Percentiles rank a stretch among this genome's conserved stretches.
Conservation (phyloP, 2,113 vertebrate genomes). For the Sigmodon hispidus region DNA sequence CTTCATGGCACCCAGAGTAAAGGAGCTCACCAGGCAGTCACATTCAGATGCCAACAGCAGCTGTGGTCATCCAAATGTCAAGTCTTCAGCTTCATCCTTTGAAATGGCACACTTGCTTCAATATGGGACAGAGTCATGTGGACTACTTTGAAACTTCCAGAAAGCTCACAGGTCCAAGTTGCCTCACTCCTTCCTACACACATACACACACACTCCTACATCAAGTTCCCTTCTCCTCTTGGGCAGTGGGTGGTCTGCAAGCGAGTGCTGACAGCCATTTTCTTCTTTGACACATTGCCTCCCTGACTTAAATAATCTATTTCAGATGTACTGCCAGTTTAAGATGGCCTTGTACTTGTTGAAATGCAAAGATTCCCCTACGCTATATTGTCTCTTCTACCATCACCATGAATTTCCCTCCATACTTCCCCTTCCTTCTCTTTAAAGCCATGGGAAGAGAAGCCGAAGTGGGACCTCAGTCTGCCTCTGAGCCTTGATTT, state of each 20-base stretch:
- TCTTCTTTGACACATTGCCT: slow-evolving; percentile 54
- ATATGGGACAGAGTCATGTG: not conserved
- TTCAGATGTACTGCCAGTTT: slow-evolving; percentile 67
- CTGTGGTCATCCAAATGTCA: not conserved
- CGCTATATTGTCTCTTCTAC: slow-evolving; percentile 43
- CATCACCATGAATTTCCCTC: slow-evolving; percentile 35
- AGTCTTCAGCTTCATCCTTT: slow-evolving; percentile 17
- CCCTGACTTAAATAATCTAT: slow-evolving; percentile 66
- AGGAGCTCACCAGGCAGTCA: not conserved
- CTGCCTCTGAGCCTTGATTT: not conserved
- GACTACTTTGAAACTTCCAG: not conserved
- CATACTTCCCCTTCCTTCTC: slow-evolving; percentile 30
- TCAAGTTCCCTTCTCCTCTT: not conserved
- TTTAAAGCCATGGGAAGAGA: not conserved
- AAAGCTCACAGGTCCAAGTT: not conserved
- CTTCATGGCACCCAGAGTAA: not conserved
- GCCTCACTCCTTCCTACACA: not conserved
- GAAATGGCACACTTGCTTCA: slow-evolving; percentile 40
- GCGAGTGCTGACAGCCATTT: slow-evolving; percentile 41
- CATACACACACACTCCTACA: too few relatives aligned
- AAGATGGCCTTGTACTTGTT: slow-evolving; percentile 63
- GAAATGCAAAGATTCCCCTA: slow-evolving; percentile 62
- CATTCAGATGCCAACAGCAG: not conserved
- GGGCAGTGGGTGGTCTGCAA: slow-evolving; percentile 53
- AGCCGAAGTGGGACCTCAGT: not conserved